Percentiles rank a stretch among this genome's conserved stretches.
These are phyloP conservation scores for Elgaria multicarinata DNA, from an alignment of 2,113 vertebrate species.

Conservation along the genomic window DNA sequence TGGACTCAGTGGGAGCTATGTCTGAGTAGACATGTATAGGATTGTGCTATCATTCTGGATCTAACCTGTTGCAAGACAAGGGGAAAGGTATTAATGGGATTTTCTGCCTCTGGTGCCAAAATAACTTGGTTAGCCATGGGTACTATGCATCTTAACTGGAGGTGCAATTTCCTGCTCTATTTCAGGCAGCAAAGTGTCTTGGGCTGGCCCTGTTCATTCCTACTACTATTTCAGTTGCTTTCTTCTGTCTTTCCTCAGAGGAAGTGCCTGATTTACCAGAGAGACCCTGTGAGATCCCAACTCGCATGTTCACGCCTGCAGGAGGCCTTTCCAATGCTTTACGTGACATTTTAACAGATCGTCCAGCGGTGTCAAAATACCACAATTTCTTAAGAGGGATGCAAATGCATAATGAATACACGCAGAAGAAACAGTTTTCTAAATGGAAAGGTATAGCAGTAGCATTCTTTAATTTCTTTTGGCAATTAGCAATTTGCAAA, in stretches of 20 bases:
- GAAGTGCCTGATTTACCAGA: constrained; percentile 76
- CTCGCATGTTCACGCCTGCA: constrained; percentile 69
- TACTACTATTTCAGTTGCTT: neutral
- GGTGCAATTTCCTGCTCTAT: too few relatives aligned
- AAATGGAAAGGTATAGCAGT: constrained; percentile 79
- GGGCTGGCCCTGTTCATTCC: too few relatives aligned
- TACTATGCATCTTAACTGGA: too few relatives aligned
- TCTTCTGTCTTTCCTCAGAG: constrained; percentile 51
- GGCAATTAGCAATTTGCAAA: accelerated
- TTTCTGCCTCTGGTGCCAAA: too few relatives aligned
- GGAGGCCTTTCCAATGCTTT: constrained; percentile 69
- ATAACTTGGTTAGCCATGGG: too few relatives aligned
- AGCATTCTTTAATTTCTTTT: neutral
- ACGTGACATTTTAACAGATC: constrained; percentile 74
- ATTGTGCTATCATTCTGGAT: too few relatives aligned
- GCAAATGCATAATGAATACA: constrained; percentile 78
- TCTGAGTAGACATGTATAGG: too few relatives aligned
- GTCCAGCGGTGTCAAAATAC: constrained; percentile 78
- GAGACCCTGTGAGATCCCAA: constrained; percentile 75
- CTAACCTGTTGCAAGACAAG: too few relatives aligned
- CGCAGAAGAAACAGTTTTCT: constrained; percentile 69
- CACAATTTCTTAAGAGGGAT: constrained; percentile 80
- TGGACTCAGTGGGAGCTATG: too few relatives aligned
- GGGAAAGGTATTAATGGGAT: too few relatives aligned
- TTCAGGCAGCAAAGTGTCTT: too few relatives aligned